A percentile compares a stretch with the other conserved stretches of the same genome.
Evolutionary conservation across 2,113 vertebrate genomes (phyloP).

Genomic region (Egretta garzetta): DNA sequence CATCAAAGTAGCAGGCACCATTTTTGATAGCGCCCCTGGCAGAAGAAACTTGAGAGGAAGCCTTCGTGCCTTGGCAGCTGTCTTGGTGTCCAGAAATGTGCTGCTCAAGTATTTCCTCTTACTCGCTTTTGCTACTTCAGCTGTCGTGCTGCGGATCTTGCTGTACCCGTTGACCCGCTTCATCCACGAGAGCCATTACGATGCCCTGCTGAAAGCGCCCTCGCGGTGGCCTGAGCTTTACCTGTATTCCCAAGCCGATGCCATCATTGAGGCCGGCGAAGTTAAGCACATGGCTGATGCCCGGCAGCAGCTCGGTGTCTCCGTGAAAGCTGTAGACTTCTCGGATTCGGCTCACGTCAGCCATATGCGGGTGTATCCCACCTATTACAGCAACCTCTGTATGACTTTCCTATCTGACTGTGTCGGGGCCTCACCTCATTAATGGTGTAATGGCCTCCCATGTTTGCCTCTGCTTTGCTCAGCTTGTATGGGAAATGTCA

Average conservation of each 20-base stretch:
- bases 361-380: constrained; percentile 85
- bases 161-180: constrained; percentile 88
- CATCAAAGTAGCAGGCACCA: constrained; percentile 82
- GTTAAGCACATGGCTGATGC: constrained; percentile 80
- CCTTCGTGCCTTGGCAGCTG: constrained; percentile 81
- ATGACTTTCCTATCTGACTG: constrained; percentile 82
- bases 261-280: constrained; percentile 81
- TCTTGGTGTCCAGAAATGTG: constrained; percentile 77
- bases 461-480: not conserved
- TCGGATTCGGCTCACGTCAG: constrained; percentile 85
- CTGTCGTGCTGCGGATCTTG: constrained; percentile 78
- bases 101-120: constrained; percentile 77
- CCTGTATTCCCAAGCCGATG: constrained; percentile 88
- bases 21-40: constrained; percentile 92
- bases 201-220: constrained; percentile 78
- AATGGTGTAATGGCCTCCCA: not conserved
- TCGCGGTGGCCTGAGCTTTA: constrained; percentile 92
- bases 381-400: constrained; percentile 85
- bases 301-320: constrained; percentile 75
- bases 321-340: constrained; percentile 86
- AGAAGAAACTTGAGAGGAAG: constrained; percentile 84
- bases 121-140: constrained; percentile 75
- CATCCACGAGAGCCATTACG: constrained; percentile 89
- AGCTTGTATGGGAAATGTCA: not conserved
- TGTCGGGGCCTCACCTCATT: constrained; percentile 29